phyloP scores from a whole-genome alignment of 2,888 invertebrate genomes.

The Hypomecis atomaria region DNA sequence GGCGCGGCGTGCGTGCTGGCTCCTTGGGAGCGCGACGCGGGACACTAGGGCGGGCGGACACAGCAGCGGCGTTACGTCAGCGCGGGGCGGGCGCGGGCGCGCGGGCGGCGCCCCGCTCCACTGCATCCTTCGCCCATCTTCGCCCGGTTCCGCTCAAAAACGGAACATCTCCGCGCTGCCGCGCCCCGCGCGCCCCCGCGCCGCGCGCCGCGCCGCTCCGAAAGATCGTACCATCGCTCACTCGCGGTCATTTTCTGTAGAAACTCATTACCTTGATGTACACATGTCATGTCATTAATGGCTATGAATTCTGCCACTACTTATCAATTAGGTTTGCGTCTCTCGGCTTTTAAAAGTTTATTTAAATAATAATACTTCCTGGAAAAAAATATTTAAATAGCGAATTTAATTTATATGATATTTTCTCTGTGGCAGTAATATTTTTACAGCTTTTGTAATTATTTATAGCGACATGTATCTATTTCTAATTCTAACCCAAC shows the following conservation, averaged over 20 bases:
- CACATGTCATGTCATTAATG: constrained; percentile 26
- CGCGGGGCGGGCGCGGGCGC: constrained; percentile 66
- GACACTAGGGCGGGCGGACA: constrained; percentile 81
- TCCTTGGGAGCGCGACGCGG: constrained; percentile 79
- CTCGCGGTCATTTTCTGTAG: constrained; percentile 63
- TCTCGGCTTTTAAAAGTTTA: constrained; percentile 25
- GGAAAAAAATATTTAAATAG: not conserved
- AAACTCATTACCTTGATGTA: constrained; percentile 61
- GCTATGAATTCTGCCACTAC: constrained; percentile 24
- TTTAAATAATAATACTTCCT: too few species aligned
- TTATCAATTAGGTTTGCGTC: constrained; percentile 21
- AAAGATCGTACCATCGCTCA: constrained; percentile 56
- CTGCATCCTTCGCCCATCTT: constrained; percentile 80
- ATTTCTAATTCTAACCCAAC: too few species aligned
- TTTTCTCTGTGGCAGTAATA: too few species aligned
- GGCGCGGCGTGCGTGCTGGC: constrained; percentile 72
- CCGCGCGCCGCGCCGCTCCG: constrained; percentile 43
- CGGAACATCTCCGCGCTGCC: constrained; percentile 71
- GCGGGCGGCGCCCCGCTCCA: constrained; percentile 68
- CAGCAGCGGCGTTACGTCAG: constrained; percentile 83
- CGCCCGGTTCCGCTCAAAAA: constrained; percentile 72
- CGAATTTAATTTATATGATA: not conserved
- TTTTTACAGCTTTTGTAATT: too few species aligned
- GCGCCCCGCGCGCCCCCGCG: constrained; percentile 49
- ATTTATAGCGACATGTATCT: too few species aligned